phyloP scores from a whole-genome alignment of 2,888 invertebrate species.

The Cheilosia urbana region DNA sequence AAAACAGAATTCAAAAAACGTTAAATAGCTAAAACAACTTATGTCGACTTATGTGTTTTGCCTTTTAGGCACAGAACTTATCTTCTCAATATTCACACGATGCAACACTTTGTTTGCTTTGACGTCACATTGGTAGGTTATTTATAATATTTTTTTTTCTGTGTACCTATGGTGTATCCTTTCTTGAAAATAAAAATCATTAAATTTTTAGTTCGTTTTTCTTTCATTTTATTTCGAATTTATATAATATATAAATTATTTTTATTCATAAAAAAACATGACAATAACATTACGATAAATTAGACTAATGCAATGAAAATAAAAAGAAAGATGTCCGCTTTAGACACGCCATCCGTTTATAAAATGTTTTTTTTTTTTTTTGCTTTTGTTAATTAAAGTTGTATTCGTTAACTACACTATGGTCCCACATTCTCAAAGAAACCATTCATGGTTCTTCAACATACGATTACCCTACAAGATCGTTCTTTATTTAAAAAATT shows the following conservation, averaged over 20 bases:
- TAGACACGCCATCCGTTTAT: conserved; percentile 8
- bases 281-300: conserved; percentile 57
- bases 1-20: too few relatives aligned
- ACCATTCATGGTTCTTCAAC: background rate
- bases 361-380: conserved; percentile 21
- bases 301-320: conserved; percentile 52
- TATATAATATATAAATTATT: conserved; percentile 49
- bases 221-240: conserved; percentile 52
- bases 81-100: too few relatives aligned
- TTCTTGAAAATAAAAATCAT: background rate
- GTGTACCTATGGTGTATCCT: too few relatives aligned
- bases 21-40: too few relatives aligned
- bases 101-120: too few relatives aligned
- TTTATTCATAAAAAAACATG: conserved; percentile 43
- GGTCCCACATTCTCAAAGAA: conserved; percentile 2
- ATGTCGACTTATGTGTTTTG: too few relatives aligned
- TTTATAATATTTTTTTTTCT: too few relatives aligned
- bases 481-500: background rate
- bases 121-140: too few relatives aligned
- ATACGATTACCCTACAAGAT: conserved; percentile 29
- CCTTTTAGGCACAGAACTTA: too few relatives aligned
- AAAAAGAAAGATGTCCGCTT: conserved; percentile 8
- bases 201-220: conserved; percentile 30
- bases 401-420: background rate
- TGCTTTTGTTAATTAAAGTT: background rate